Evolutionary conservation across 2,888 invertebrate species (phyloP), one percentile per base, ranked within the genome.

Genomic region (Piscicola geometra): DNA sequence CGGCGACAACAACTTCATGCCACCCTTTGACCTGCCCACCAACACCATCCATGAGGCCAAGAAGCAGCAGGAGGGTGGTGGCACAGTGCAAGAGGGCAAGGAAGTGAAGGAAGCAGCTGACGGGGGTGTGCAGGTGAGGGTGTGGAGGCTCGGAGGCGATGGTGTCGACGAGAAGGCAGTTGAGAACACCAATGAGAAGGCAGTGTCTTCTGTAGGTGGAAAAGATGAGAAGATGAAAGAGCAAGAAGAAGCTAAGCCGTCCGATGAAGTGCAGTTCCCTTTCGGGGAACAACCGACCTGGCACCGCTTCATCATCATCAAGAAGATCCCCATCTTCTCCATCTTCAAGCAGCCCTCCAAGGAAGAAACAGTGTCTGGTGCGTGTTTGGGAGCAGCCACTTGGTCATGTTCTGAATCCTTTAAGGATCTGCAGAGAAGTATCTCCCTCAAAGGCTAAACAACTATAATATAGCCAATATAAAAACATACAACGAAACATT

Each of bases 291-390:
- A 56, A 32, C 60, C 73, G 2, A 35, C 64, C 64, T n/a, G 56
- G 32, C 73, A 73, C 25, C 52, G 73, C 5, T 60, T 73, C 25
- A 60, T 73, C 30, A 73, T 73, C 56, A 73, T 73, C 32, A 73
- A 60, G 36, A 56, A 60, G 3, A 28, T 73, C 3, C 73, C 73
- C n/a, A 50, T 60, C 18, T 36, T 73, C 64, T 64, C 32, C 52
- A 28, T 50, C 32, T 25, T 50, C 73, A 64, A 73, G 30, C 50
- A 71, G 15, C 50, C 47, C 5, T 5, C 41, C 41, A 41, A 41
- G 15, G 41, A 41, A 5, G 15, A 41, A 5, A 41, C 41, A 9
- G 41, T n/a, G 41, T 41, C 5, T 41, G 41, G 41, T 5, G 41
- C n/a, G n/a, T n/a, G n/a, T n/a, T n/a, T n/a, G n/a, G n/a, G n/a